Percentiles rank a stretch among this genome's conserved stretches.
These are phyloP conservation scores for Pseudomyrmex cubaensis DNA, from an alignment of 1,140 invertebrate species.

Conservation along the genomic window DNA sequence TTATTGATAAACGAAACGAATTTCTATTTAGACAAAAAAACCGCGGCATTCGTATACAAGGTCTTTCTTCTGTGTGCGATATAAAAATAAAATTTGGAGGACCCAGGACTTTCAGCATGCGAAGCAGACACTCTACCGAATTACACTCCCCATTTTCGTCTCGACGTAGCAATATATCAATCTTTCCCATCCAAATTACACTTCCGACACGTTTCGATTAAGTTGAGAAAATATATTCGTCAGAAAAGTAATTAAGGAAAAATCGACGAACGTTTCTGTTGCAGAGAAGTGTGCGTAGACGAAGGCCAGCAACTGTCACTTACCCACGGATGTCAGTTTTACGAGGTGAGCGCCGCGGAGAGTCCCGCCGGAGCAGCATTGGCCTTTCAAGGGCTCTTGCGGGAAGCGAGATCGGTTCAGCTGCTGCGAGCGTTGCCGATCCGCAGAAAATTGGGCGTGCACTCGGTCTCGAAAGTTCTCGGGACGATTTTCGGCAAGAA, in stretches of 20 bases:
- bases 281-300: constrained; percentile 91
- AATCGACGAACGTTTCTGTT: constrained; percentile 68
- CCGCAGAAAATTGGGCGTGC: constrained; percentile 90
- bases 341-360: constrained; percentile 94
- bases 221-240: not conserved
- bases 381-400: constrained; percentile 92
- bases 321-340: constrained; percentile 93
- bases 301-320: constrained; percentile 92
- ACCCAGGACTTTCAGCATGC: not conserved
- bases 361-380: constrained; percentile 91
- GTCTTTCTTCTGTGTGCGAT: not conserved
- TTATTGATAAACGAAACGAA: no score
- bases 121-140: not conserved
- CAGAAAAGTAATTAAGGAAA: not conserved
- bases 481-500: constrained; percentile 92
- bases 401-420: constrained; percentile 90
- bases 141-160: not conserved
- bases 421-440: constrained; percentile 90
- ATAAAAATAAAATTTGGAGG: not conserved
- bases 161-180: not conserved
- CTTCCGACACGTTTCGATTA: not conserved
- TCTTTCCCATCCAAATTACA: not conserved
- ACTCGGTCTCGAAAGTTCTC: constrained; percentile 91
- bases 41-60: no score
- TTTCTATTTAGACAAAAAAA: no score